A percentile compares a stretch with the other conserved stretches of the same genome.
Evolutionary conservation across 2,888 invertebrate species (phyloP).

Genomic region (Drosophila affinis): DNA sequence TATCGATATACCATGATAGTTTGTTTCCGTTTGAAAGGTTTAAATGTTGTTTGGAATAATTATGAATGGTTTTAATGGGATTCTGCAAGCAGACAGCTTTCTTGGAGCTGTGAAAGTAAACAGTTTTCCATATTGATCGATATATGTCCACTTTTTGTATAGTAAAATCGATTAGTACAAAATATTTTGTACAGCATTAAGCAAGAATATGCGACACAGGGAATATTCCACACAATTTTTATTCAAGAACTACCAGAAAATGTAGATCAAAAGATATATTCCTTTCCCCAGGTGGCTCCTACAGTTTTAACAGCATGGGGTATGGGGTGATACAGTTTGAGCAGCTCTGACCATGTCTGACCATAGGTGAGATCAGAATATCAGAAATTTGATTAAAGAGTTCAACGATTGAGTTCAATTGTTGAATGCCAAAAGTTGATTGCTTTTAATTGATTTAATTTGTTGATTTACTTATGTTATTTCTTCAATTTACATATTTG

Average conservation of each 20-base stretch:
- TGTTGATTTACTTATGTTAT: constrained; percentile 18
- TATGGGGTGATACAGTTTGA: not conserved
- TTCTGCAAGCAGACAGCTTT: no score
- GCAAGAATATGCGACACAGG: not conserved
- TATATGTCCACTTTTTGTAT: not conserved
- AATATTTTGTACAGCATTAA: not conserved
- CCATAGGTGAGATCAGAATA: constrained; percentile 33
- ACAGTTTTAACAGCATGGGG: constrained; percentile 46
- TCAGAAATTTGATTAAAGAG: constrained; percentile 29
- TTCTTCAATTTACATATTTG: constrained; percentile 70
- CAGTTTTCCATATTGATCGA: not conserved
- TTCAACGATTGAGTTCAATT: constrained; percentile 29
- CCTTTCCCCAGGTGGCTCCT: constrained; percentile 2
- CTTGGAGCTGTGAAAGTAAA: no score
- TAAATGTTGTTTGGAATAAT: not conserved
- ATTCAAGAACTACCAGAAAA: no score
- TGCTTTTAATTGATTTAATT: constrained; percentile 66
- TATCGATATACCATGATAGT: not conserved
- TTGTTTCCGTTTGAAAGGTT: not conserved
- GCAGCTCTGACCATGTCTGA: constrained; percentile 10
- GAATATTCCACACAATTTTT: no score
- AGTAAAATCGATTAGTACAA: not conserved
- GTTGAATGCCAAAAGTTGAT: constrained; percentile 60
- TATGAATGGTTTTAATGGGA: not conserved
- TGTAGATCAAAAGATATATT: not conserved